Evolutionary conservation across 2,888 invertebrate species (phyloP), one percentile per base, ranked within the genome.

Genomic region (Nemurella pictetii): DNA sequence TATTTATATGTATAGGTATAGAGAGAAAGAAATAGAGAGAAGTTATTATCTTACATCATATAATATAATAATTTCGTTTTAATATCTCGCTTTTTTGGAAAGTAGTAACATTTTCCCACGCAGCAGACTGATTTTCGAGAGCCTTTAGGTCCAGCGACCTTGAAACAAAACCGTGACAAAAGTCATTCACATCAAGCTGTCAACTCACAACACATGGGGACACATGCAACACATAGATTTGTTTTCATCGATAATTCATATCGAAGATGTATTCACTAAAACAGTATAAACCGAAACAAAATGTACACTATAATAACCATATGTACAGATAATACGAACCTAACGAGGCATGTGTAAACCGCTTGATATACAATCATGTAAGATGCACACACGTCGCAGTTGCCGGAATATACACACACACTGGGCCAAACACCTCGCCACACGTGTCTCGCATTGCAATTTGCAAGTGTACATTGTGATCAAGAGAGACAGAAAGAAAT

Each of bases 401-500:
- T 20, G 20, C 15, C 9, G 32, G 32, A 3, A 32, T 5, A 20
- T 55, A 55, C 55, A 55, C 55, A 55, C 55, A 20, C 20, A 12
- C 9, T 20, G 32, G 32, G 32, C 32, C 1, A 20, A 20, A 15
- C 20, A 55, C 55, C 9, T 20, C 78, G 29, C 29, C 27, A 15
- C 29, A 78, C 30, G 9, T 77, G 28, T 77, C 20, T 26, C 12
- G 35, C 12, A 35, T 75, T 25, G 26, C 28, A 75, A 15, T 75
- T 27, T 75, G 75, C 28, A 25, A 55, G 12, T 75, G 28, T 26
- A n/a, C 36, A 81, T 36, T 35, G 35, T 36, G 80, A 32, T 30
- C 15, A 25, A 81, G 36, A 81, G 36, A 81, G 32, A 81, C 36
- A 81, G 80, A 81, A 1, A 81, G 80, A 77, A 81, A 55, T 20